These are phyloP conservation scores for Metacarcinus magister DNA, from an alignment of 2,888 invertebrate genomes.

Conservation along the genomic window DNA sequence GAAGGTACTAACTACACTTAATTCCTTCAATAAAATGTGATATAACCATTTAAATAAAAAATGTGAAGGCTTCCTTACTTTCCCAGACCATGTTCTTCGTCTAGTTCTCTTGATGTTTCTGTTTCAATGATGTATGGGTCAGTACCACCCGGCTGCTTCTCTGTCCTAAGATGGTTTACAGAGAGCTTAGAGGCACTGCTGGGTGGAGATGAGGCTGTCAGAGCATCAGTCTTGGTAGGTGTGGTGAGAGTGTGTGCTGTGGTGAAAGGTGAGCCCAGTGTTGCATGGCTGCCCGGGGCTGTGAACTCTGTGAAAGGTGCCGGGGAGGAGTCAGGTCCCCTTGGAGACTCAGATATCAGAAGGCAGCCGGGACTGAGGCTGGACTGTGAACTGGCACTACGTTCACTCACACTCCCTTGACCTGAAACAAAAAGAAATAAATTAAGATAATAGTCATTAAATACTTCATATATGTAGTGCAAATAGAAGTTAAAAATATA, in stretches of 20 bases:
- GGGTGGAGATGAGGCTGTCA: not conserved
- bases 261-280: not conserved
- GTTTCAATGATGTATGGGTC: constrained; percentile 50
- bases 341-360: constrained; percentile 67
- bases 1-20: not conserved
- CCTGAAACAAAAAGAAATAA: not conserved
- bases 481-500: too few species aligned
- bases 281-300: not conserved
- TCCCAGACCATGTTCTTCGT: constrained; percentile 32
- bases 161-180: not conserved
- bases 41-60: not conserved
- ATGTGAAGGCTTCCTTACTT: constrained; percentile 7
- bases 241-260: not conserved
- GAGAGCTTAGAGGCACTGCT: not conserved
- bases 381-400: constrained; percentile 71
- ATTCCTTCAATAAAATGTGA: not conserved
- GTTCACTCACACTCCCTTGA: constrained; percentile 63
- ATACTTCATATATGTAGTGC: too few species aligned
- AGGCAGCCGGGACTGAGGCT: constrained; percentile 69
- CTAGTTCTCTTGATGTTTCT: constrained; percentile 66
- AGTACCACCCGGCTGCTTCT: not conserved
- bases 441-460: too few species aligned
- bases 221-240: not conserved
- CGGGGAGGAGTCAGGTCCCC: constrained; percentile 54
- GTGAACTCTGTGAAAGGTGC: not conserved